These are phyloP conservation scores for Smutsia temminckii DNA, from an alignment of 2,797 vertebrate species.

Conservation along the genomic window DNA sequence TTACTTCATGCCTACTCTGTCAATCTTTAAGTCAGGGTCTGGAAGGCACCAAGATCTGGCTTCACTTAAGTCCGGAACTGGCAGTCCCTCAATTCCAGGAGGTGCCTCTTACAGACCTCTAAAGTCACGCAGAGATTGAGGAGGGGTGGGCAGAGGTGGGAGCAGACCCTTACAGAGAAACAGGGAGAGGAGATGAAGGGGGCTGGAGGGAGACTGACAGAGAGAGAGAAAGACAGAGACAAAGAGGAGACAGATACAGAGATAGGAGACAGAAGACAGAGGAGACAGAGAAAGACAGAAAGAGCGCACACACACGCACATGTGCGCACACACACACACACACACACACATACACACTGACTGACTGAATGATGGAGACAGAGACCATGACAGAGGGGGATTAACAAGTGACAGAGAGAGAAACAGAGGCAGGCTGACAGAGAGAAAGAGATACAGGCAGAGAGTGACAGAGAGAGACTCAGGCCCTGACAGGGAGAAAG, in stretches of 20 bases:
- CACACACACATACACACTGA: too few relatives aligned
- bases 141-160: background rate
- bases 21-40: background rate
- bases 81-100: constrained; percentile 4
- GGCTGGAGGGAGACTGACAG: background rate
- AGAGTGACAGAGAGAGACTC: background rate
- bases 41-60: constrained; percentile 55
- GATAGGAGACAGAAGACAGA: background rate
- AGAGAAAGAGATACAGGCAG: background rate
- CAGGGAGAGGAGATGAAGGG: background rate
- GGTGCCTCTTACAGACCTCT: background rate
- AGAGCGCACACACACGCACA: too few relatives aligned
- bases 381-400: background rate
- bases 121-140: background rate
- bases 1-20: constrained; percentile 46
- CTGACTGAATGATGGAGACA: background rate
- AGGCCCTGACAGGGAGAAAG: background rate
- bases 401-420: background rate
- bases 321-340: too few relatives aligned
- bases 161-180: background rate
- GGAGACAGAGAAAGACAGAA: background rate
- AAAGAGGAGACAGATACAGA: background rate
- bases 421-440: background rate
- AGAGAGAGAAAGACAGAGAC: background rate
- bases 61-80: constrained; percentile 56